Evolutionary conservation across 2,113 vertebrate genomes (phyloP).

Genomic region (Lipophrys pholis): DNA sequence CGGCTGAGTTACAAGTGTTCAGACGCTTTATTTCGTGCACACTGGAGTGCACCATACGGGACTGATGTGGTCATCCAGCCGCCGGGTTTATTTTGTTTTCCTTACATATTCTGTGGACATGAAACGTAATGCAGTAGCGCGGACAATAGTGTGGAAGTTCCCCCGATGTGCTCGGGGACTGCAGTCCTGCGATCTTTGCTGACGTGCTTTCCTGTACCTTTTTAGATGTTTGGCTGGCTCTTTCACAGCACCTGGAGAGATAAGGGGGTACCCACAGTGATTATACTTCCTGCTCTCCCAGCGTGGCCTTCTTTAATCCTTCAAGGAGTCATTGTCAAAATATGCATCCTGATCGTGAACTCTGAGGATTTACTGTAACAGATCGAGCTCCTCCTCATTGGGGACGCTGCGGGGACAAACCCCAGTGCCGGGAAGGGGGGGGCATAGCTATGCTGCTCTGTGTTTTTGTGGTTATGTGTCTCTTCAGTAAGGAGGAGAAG

Average conservation of each 20-base stretch:
- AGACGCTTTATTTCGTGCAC: neutral
- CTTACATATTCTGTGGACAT: conserved; percentile 43
- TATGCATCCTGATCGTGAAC: conserved; percentile 37
- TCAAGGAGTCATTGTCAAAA: conserved; percentile 49
- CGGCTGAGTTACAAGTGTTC: too few relatives aligned
- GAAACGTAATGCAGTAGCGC: conserved; percentile 54
- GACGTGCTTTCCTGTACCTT: conserved; percentile 49
- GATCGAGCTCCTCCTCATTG: conserved; percentile 54
- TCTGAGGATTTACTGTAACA: conserved; percentile 61
- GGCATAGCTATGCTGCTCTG: conserved; percentile 29
- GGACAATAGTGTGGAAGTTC: conserved; percentile 78
- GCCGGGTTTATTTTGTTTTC: conserved; percentile 49
- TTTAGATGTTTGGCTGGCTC: conserved; percentile 52
- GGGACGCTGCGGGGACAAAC: conserved; percentile 47
- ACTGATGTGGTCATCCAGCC: conserved; percentile 17
- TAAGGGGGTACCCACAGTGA: conserved; percentile 63
- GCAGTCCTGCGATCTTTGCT: conserved; percentile 27
- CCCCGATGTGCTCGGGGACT: conserved; percentile 67
- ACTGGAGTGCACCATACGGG: neutral
- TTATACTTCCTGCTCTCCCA: conserved; percentile 65
- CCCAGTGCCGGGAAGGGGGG: conserved; percentile 27
- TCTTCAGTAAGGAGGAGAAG: conserved; percentile 62
- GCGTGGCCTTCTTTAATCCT: conserved; percentile 53
- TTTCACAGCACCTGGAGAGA: conserved; percentile 73
- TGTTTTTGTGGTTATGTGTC: conserved; percentile 60